Base-by-base conservation (phyloP, 1,140 invertebrate species). In the Oncopodura yosiiana region DNA sequence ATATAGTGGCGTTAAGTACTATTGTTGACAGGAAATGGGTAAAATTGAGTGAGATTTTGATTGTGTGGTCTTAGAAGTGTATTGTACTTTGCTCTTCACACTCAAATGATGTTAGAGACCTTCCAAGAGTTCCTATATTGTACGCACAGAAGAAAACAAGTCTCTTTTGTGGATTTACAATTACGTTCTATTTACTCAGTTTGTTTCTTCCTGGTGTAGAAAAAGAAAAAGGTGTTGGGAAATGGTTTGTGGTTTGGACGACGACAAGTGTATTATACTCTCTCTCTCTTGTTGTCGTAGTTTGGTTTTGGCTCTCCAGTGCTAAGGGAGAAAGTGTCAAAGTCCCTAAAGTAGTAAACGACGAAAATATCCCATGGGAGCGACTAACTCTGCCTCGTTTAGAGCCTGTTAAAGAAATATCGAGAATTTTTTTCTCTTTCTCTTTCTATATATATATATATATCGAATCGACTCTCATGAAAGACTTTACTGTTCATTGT, bases 161-260 rank as follows among this genome's bases (percentile, higher is more conserved):
- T 16, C 19, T 19, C 43, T 29, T 55, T 56, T 60, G 58, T 60
- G 53, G 58, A 60, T 60, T 60, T 60, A 60, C 58, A 60, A 60
- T 60, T 60, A 60, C 53, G 49, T 29, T 49, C 49, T 55, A 54
- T 58, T 58, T n/a, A n/a, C n/a, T n/a, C n/a, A n/a, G n/a, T n/a
- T n/a, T 58, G 51, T 32, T 34, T 26, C 24, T 18, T 29, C 24
- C 18, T 50, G n/a, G 44, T 58, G 32, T 42, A 38, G 46, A 34
- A 41, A 23, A 43, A 49, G 39, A 52, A 42, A 16, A 19, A 34
- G 3, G 26, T 14, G 26, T 6, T 4, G 23, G 39, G 27, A 43
- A 14, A 43, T 29, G 38, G 37, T 11, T 9, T 6, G 16, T 52
- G 32, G n/a, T n/a, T 8, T 8, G 32, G 8, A 9, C 32, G 32